These are phyloP conservation scores for Belgica antarctica DNA, from an alignment of 2,888 invertebrate genomes.

Conservation along the genomic window DNA sequence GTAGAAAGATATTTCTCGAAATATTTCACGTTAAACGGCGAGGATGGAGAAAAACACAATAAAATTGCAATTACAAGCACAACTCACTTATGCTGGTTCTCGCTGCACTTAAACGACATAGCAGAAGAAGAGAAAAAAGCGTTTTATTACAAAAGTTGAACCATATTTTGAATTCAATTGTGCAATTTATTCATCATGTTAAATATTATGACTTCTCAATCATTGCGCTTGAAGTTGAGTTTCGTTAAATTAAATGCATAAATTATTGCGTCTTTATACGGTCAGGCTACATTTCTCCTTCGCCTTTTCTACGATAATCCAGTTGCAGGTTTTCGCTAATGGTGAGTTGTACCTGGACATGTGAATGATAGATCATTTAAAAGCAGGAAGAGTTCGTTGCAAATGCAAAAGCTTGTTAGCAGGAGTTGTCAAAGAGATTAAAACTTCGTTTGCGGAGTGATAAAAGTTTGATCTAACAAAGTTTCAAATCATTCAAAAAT, in stretches of 20 bases:
- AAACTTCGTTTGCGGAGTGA: too few species aligned
- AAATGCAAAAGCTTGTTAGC: too few species aligned
- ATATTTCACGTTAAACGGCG: background rate
- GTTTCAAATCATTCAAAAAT: too few species aligned
- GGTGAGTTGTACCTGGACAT: conserved; percentile 26
- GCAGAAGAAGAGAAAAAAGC: background rate
- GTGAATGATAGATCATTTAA: conserved; percentile 37
- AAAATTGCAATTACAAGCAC: conserved; percentile 27
- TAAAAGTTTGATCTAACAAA: too few species aligned
- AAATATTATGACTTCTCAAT: conserved; percentile 13
- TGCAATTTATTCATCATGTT: conserved; percentile 29
- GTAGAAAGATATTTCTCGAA: conserved; percentile 2
- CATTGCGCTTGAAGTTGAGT: background rate
- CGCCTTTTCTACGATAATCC: conserved; percentile 1
- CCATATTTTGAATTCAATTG: conserved; percentile 18
- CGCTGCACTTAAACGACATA: background rate
- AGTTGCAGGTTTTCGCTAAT: conserved; percentile 18
- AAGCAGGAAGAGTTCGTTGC: background rate
- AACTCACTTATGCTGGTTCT: background rate
- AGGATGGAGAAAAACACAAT: background rate
- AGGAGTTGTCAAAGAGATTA: too few species aligned
- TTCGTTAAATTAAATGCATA: background rate
- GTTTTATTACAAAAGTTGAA: background rate
- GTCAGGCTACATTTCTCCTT: background rate
- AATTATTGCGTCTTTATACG: background rate